Conservation (phyloP, 2,113 vertebrate species). For the Entomyzon cyanotis region DNA sequence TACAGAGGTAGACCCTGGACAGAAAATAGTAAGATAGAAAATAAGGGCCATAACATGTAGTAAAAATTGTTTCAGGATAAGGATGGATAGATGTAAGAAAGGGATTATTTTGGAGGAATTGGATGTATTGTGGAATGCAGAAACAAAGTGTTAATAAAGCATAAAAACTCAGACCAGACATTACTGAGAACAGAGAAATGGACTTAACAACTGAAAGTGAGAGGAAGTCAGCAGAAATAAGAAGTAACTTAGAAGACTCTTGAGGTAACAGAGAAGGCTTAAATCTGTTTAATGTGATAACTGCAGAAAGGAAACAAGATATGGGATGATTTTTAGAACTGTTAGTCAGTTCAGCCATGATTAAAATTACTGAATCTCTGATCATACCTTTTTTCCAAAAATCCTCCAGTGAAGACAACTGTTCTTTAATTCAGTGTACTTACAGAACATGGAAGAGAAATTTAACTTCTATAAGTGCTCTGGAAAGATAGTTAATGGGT, state of each 20-base stretch:
- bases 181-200: not conserved
- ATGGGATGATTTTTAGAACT: not conserved
- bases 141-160: not conserved
- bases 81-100: not conserved
- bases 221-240: not conserved
- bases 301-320: not conserved
- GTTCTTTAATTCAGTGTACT: not conserved
- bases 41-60: not conserved
- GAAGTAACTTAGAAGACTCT: not conserved
- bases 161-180: not conserved
- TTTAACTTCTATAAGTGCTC: not conserved
- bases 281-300: not conserved
- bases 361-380: not conserved
- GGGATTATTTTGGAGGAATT: not conserved
- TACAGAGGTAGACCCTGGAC: not conserved
- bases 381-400: not conserved
- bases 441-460: not conserved
- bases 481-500: not conserved
- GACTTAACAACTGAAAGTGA: not conserved
- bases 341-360: not conserved
- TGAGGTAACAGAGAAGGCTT: not conserved
- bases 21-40: not conserved
- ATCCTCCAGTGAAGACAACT: not conserved
- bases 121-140: not conserved
- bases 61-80: not conserved